These are phyloP conservation scores for Ibidorhyncha struthersii DNA, from an alignment of 2,113 vertebrate genomes.

Conservation along the genomic window DNA sequence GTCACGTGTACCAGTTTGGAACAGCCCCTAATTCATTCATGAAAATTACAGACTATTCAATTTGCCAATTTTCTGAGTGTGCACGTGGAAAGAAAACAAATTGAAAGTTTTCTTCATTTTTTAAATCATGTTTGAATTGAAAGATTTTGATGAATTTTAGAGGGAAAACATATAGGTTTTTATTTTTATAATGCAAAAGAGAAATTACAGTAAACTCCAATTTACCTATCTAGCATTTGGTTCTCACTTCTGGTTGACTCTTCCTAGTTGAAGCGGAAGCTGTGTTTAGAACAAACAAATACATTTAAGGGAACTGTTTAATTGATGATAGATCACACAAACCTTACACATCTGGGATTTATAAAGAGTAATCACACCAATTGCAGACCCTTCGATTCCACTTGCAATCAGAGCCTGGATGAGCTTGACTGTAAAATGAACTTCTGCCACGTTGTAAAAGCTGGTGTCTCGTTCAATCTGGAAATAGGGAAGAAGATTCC, in stretches of 20 bases:
- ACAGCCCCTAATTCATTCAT: no score
- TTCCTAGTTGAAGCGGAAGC: not conserved
- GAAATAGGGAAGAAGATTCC: not conserved
- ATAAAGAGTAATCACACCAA: constrained; percentile 83
- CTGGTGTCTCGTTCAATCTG: constrained; percentile 78
- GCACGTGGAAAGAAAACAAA: not conserved
- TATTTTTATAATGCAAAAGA: not conserved
- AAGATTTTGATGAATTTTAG: not conserved
- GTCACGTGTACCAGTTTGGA: not conserved
- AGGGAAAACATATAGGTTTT: not conserved
- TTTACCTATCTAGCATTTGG: not conserved
- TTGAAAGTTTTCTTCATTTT: no score
- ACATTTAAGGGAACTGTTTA: not conserved
- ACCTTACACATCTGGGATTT: constrained; percentile 83
- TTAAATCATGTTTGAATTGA: not conserved
- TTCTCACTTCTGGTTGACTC: not conserved
- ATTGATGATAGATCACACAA: not conserved
- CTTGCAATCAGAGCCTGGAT: constrained; percentile 76
- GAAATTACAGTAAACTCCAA: not conserved
- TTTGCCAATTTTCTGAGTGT: not conserved
- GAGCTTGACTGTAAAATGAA: constrained; percentile 76
- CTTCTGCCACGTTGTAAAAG: constrained; percentile 80
- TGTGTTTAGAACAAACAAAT: not conserved
- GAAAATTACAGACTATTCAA: not conserved
- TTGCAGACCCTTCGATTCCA: constrained; percentile 66